A percentile compares a stretch with the other conserved stretches of the same genome.
These are phyloP conservation scores for Cataglyphis albicans DNA, from an alignment of 2,888 invertebrate species.

Conservation along the genomic window DNA sequence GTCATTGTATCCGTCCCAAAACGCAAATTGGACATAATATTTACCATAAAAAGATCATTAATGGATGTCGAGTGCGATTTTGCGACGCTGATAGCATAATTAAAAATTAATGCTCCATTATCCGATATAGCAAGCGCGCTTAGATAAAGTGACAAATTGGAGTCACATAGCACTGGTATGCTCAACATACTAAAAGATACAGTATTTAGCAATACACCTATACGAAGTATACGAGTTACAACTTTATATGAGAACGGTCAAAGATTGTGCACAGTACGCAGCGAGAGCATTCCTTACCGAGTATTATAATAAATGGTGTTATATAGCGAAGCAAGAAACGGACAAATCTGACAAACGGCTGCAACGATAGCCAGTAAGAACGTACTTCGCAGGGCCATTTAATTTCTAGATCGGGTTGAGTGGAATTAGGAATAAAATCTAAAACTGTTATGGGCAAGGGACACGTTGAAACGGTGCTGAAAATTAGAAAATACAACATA, in stretches of 20 bases:
- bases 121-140: conserved; percentile 83
- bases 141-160: conserved; percentile 83
- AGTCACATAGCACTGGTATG: conserved; percentile 80
- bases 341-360: conserved; percentile 79
- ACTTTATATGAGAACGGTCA: conserved; percentile 31
- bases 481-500: neutral
- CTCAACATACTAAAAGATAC: conserved; percentile 82
- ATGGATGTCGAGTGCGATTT: conserved; percentile 78
- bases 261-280: neutral
- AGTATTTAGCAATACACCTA: conserved; percentile 81
- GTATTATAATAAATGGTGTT: conserved; percentile 80
- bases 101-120: conserved; percentile 82
- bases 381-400: conserved; percentile 83
- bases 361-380: conserved; percentile 80
- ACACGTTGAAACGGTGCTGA: conserved; percentile 66
- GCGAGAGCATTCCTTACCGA: conserved; percentile 77
- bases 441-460: conserved; percentile 74
- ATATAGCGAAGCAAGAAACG: conserved; percentile 80
- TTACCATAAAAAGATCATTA: conserved; percentile 82
- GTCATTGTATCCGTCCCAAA: neutral
- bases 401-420: conserved; percentile 73
- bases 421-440: conserved; percentile 77
- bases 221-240: conserved; percentile 41
- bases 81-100: conserved; percentile 82
- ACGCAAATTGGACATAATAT: neutral